phyloP scores from a whole-genome alignment of 2,888 invertebrate species.

The Rhagonycha fulva region DNA sequence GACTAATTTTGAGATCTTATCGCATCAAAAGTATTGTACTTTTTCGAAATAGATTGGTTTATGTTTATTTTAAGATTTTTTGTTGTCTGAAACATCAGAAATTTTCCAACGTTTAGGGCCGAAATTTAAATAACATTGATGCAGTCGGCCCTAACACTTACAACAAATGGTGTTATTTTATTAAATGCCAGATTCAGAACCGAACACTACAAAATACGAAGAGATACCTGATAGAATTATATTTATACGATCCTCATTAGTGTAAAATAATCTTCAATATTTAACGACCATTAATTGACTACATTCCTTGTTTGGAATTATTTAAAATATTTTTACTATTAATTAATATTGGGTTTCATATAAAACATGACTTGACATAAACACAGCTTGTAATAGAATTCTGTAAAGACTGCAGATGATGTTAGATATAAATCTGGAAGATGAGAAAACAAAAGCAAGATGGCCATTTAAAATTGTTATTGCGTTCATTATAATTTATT shows the following conservation, averaged over 20 bases:
- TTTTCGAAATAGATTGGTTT: background rate
- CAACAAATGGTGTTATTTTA: too few relatives aligned
- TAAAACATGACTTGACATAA: slow-evolving; percentile 1
- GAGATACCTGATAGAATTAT: background rate
- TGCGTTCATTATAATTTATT: background rate
- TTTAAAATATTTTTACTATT: background rate
- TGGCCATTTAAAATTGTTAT: background rate
- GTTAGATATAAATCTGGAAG: background rate
- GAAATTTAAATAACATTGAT: background rate
- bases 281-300: background rate
- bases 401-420: background rate
- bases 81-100: too few relatives aligned
- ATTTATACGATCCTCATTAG: background rate
- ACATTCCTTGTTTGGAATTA: background rate
- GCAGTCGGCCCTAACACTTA: background rate
- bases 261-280: background rate
- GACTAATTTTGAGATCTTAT: background rate
- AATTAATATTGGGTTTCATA: background rate
- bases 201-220: background rate
- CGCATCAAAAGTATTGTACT: background rate
- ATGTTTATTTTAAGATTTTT: too few relatives aligned
- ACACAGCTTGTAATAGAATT: background rate
- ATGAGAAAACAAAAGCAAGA: background rate
- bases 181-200: too few relatives aligned
- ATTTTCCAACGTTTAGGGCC: too few relatives aligned